Base-by-base conservation (phyloP, 2,888 invertebrate species). In the Polymixis flavicincta region DNA sequence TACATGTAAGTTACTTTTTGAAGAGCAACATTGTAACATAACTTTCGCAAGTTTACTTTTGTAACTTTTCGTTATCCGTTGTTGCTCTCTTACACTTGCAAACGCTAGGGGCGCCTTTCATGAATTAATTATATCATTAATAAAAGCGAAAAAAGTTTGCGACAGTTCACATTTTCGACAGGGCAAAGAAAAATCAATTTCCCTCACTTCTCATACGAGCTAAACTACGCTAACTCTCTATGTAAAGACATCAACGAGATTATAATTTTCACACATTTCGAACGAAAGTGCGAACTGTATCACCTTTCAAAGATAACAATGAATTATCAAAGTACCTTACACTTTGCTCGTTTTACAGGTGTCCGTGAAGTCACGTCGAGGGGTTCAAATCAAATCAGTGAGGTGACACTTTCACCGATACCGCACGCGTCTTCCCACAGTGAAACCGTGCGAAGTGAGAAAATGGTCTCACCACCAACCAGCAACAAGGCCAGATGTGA, bases 401-500 rank as follows among this genome's bases (percentile, higher is more conserved):
- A 92, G 92, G 93, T 94, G 93, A 93, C 92, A 95, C 95, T 96
- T 96, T 96, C 96, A 90, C 95, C 89, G 89, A 92, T 82, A 89
- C 89, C 90, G 92, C 93, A 90, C 89, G 85, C 82, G 88, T 75
- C 87, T 85, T 83, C 89, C 90, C 93, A 92, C 93, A 93, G 94
- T 89, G 94, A 95, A 95, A 95, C 93, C 94, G 95, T 94, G 95
- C 90, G 94, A 94, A 93, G 94, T 90, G 90, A 92, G 93, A 95
- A 95, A 95, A 95, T 95, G 95, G 85, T 91, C 92, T 90, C 91
- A 91, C 90, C 92, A 84, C 84, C 79, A 79, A 89, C 89, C 89
- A 90, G 89, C 84, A 88, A 89, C 88, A 90, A 90, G 86, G 89
- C 89, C 87, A 90, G 89, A 92, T 92, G 93, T 89, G 89, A 90